Evolutionary conservation across 2,113 vertebrate genomes (phyloP).

Genomic region (Smithornis capensis): DNA sequence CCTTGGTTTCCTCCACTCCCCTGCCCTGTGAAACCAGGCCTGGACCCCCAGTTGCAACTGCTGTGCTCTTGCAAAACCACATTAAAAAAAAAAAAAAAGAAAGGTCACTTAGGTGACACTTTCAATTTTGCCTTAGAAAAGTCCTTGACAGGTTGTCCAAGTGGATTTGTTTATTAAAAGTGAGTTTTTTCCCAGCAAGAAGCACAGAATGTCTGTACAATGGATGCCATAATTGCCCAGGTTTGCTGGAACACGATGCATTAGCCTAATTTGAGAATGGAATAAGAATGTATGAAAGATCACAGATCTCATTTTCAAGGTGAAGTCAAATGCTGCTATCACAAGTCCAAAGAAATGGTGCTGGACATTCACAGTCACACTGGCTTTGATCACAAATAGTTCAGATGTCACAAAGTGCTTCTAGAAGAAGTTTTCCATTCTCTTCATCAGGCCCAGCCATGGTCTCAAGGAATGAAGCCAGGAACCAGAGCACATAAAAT

Average conservation of each 20-base stretch:
- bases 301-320: neutral
- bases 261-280: neutral
- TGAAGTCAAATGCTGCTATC: neutral
- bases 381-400: neutral
- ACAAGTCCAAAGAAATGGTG: neutral
- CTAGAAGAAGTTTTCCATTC: neutral
- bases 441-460: neutral
- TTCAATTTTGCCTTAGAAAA: neutral
- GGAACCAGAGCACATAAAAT: neutral
- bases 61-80: neutral
- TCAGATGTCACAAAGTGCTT: neutral
- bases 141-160: neutral
- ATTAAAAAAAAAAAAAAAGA: neutral
- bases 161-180: neutral
- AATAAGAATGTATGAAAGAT: neutral
- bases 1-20: neutral
- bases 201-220: neutral
- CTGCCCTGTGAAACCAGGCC: neutral
- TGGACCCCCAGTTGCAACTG: neutral
- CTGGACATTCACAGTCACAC: neutral
- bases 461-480: neutral
- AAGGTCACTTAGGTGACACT: neutral
- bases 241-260: neutral
- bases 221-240: neutral
- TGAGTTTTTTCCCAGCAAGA: neutral